Evolutionary conservation across 2,113 vertebrate species (phyloP), one percentile per base, ranked within the genome.

Genomic region (Melanerpes formicivorus): DNA sequence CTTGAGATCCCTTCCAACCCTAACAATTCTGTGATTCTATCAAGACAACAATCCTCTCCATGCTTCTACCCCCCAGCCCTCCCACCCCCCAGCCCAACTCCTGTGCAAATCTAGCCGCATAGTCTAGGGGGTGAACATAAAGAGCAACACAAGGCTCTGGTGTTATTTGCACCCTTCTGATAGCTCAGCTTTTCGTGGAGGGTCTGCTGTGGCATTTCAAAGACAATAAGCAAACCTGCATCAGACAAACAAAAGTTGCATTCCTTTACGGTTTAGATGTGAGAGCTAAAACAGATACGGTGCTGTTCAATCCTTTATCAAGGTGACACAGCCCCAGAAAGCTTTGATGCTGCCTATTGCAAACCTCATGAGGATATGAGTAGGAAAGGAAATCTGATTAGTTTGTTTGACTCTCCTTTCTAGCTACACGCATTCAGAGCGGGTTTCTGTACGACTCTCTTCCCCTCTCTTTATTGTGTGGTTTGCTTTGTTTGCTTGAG

Each of bases 401-500:
- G 97, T 97, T 95, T 97, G 86, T 97, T 97, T 98, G 97, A 95
- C 83, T 96, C n/a, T 29, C 93, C 92, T 94, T 88, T 97, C 96
- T 96, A 97, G 92, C 95, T 97, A 95, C 84, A 92, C 65, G 80
- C 95, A 91, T 95, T 96, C 88, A 96, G 72, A 93, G 96, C 72
- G 54, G 76, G 72, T 93, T 97, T 89, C 89, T 92, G 85, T 95
- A 97, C 95, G 97, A 90, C 97, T 97, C 96, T 97, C 93, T 97
- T 97, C 94, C 88, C 87, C 96, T 98, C 96, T 98, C 97, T 98
- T 98, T 98, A 98, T 97, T 98, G 96, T 97, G 92, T 88, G 93
- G 97, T 98, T 97, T 98, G 97, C 97, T 98, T 97, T 98, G 97
- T 97, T 98, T 98, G 97, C 98, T 98, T 95, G 96, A 97, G 96